A percentile compares a stretch with the other conserved stretches of the same genome.
phyloP scores from a whole-genome alignment of 2,797 vertebrate genomes.

The Scleropages formosus region DNA sequence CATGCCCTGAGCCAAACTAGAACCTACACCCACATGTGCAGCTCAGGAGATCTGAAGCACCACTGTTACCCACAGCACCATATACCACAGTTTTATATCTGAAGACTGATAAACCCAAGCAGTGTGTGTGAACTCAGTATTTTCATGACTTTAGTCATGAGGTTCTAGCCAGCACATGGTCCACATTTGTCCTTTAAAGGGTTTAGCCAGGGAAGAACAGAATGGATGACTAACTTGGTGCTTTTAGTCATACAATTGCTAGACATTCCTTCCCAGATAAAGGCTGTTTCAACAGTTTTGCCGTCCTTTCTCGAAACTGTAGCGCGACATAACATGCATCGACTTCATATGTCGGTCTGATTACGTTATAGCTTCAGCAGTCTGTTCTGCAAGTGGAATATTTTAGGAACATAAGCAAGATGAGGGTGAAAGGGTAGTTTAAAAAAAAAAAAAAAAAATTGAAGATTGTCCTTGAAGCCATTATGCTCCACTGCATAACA shows the following conservation, averaged over 20 bases:
- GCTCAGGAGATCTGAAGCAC: not conserved
- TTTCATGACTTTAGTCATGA: constrained; percentile 15
- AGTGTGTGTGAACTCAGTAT: not conserved
- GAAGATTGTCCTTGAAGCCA: not conserved
- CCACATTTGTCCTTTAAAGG: constrained; percentile 30
- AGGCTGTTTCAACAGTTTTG: not conserved
- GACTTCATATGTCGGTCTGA: not conserved
- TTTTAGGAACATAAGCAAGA: not conserved
- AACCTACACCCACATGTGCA: not conserved
- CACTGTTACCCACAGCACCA: not conserved
- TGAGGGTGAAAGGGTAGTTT: not conserved
- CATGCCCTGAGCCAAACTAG: not conserved
- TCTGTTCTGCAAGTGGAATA: not conserved
- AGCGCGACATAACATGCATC: not conserved
- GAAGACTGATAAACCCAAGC: not conserved
- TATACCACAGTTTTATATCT: not conserved
- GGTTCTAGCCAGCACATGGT: constrained; percentile 28
- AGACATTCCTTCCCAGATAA: not conserved
- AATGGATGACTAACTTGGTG: constrained; percentile 21
- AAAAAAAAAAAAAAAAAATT: constrained; percentile 11
- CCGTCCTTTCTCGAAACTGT: not conserved
- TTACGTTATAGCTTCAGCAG: not conserved
- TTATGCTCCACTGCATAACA: not conserved
- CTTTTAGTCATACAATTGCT: not conserved
- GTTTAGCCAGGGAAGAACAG: constrained; percentile 29